Evolutionary conservation across 2,113 vertebrate species (phyloP).

Genomic region (Muscicapa adusta): DNA sequence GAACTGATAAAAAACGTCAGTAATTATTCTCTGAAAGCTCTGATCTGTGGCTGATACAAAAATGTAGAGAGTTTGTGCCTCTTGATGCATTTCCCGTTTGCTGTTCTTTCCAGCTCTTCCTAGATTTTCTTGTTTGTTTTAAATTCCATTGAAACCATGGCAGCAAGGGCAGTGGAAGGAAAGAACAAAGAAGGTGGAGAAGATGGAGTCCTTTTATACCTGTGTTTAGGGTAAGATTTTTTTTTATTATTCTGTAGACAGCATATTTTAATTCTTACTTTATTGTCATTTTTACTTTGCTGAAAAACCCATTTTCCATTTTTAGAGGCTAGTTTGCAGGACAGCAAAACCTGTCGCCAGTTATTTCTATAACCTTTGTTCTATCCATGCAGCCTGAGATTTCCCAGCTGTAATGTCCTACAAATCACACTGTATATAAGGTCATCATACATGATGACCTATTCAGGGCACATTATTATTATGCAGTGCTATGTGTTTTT

Average conservation of each 20-base stretch:
- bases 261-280: not conserved
- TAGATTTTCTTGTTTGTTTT: not conserved
- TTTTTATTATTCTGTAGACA: not conserved
- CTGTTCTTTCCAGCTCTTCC: not conserved
- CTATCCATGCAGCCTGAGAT: not conserved
- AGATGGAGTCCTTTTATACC: not conserved
- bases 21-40: not conserved
- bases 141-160: not conserved
- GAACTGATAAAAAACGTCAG: not conserved
- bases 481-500: fast-evolving
- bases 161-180: not conserved
- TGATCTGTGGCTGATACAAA: not conserved
- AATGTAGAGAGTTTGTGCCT: not conserved
- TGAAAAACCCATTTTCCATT: not conserved
- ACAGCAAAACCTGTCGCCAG: not conserved
- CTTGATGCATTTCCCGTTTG: not conserved
- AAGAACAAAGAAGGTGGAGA: not conserved
- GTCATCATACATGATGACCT: not conserved
- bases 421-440: not conserved
- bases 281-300: not conserved
- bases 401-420: not conserved
- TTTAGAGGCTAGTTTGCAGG: not conserved
- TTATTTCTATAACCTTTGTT: not conserved
- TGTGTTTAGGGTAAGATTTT: not conserved
- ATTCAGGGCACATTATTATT: not conserved